phyloP scores from a whole-genome alignment of 30 jellyfish, hydroid and myxozoan species.

The Morbakka virulenta region DNA sequence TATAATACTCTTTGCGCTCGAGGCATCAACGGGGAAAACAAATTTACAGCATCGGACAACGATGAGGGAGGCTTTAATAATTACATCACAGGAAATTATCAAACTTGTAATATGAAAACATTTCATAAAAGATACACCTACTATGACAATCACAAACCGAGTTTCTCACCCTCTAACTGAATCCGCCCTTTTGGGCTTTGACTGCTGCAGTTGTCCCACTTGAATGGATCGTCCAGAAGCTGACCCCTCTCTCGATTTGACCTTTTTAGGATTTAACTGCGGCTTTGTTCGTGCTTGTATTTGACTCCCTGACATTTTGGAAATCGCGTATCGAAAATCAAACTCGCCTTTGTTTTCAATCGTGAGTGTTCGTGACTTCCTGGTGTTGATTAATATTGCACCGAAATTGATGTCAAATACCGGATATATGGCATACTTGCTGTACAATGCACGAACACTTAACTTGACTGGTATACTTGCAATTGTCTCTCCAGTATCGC shows the following conservation, averaged over 20 bases:
- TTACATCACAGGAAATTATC: too few species aligned
- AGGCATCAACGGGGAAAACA: too few species aligned
- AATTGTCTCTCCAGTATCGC: conserved; percentile 91
- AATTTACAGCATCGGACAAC: too few species aligned
- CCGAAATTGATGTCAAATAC: conserved; percentile 88
- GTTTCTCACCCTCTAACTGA: conserved; percentile 93
- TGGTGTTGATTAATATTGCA: conserved; percentile 83
- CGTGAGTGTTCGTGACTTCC: conserved; percentile 76
- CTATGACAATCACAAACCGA: too few species aligned
- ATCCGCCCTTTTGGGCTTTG: conserved; percentile 75
- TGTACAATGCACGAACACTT: conserved; percentile 86
- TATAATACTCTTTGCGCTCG: too few species aligned
- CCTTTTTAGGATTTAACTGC: conserved; percentile 23
- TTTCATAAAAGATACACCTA: too few species aligned
- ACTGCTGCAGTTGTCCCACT: conserved; percentile 41
- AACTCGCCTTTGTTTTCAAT: conserved; percentile 94
- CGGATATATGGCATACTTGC: conserved; percentile 93
- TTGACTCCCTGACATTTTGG: too few species aligned
- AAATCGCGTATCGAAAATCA: conserved; percentile 78
- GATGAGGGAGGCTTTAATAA: too few species aligned
- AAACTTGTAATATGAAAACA: too few species aligned
- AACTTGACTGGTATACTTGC: conserved; percentile 93
- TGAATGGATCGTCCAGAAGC: conserved; percentile 73
- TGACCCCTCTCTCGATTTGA: conserved; percentile 80
- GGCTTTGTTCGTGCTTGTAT: too few species aligned